phyloP scores from a whole-genome alignment of 2,888 invertebrate species.

The Pelosia muscerda region DNA sequence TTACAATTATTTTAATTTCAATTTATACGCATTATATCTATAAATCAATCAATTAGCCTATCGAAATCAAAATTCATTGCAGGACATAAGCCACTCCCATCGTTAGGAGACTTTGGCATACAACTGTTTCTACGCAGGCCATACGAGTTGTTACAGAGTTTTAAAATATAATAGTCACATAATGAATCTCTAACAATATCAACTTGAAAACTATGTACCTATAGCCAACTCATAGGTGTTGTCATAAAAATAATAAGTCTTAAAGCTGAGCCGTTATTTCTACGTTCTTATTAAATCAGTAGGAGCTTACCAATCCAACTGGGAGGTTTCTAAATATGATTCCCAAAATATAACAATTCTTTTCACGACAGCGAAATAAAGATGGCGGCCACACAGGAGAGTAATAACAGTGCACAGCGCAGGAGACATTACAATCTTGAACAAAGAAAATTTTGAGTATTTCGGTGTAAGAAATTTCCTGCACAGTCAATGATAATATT shows the following conservation, averaged over 20 bases:
- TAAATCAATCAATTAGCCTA: too few species aligned
- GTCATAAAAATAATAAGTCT: conserved; percentile 2
- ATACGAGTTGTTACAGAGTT: too few species aligned
- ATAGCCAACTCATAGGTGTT: neutral
- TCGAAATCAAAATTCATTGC: too few species aligned
- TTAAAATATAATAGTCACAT: neutral
- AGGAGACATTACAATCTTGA: conserved; percentile 2
- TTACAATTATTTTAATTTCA: too few species aligned
- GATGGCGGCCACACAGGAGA: neutral
- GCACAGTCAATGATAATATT: neutral
- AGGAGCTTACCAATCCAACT: neutral
- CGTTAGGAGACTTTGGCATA: too few species aligned
- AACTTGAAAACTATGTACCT: neutral
- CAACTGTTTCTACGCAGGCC: too few species aligned
- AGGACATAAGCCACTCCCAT: too few species aligned
- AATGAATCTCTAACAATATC: neutral
- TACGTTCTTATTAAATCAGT: conserved; percentile 1
- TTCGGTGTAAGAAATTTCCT: neutral
- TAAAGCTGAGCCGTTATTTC: neutral
- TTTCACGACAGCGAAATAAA: neutral
- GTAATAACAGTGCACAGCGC: conserved; percentile 2
- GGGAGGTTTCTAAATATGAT: neutral
- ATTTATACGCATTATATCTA: too few species aligned
- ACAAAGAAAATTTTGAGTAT: neutral
- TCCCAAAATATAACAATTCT: neutral